Conservation (phyloP, 2,888 invertebrate species). For the Gnatocerus cornutus region DNA sequence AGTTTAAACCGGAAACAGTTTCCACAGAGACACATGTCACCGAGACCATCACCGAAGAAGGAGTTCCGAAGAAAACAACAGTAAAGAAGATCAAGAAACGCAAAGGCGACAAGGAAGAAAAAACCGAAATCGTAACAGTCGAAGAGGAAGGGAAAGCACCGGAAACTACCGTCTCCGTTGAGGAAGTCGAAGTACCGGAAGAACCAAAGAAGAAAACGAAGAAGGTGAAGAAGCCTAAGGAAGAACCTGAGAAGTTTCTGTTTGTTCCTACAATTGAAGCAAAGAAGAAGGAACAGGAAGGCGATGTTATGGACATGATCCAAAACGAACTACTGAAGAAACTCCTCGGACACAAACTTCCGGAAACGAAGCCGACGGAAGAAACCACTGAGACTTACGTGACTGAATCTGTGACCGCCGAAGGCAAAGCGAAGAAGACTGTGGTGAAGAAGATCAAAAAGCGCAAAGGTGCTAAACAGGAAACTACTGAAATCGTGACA, state of each 20-base stretch:
- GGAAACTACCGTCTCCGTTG: constrained; percentile 57
- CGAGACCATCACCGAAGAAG: constrained; percentile 45
- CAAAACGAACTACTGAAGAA: constrained; percentile 64
- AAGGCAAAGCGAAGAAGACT: constrained; percentile 63
- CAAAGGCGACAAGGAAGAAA: constrained; percentile 61
- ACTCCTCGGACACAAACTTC: constrained; percentile 55
- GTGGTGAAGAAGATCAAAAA: constrained; percentile 60
- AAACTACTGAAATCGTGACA: constrained; percentile 70
- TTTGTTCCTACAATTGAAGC: constrained; percentile 64
- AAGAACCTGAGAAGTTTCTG: constrained; percentile 57
- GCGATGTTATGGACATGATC: constrained; percentile 58
- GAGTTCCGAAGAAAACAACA: constrained; percentile 57
- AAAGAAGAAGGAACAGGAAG: constrained; percentile 60
- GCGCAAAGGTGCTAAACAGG: constrained; percentile 64
- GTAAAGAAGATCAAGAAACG: constrained; percentile 55
- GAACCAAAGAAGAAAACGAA: constrained; percentile 64
- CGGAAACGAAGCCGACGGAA: constrained; percentile 47
- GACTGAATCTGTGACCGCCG: constrained; percentile 63
- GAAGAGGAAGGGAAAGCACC: constrained; percentile 66
- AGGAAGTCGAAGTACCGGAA: constrained; percentile 52
- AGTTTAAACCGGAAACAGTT: constrained; percentile 42
- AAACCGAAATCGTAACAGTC: constrained; percentile 64
- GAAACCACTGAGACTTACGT: constrained; percentile 63
- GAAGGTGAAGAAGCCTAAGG: constrained; percentile 66
- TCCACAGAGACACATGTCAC: constrained; percentile 57